Evolutionary conservation across 2,888 invertebrate genomes (phyloP).

Genomic region (Trachelus troglodyta): DNA sequence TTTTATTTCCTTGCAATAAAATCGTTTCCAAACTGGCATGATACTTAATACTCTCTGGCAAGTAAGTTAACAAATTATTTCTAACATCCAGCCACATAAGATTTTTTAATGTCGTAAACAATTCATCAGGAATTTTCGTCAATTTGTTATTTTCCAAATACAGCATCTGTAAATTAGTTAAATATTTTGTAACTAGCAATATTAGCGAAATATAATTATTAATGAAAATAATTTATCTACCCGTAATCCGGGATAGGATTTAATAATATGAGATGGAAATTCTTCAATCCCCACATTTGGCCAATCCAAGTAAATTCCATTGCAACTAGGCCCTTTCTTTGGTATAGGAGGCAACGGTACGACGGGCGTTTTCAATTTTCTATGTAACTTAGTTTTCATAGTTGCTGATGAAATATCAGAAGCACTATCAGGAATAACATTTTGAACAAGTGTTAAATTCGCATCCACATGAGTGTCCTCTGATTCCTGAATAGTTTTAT

Average conservation of each 20-base stretch:
- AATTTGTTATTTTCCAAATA: constrained; percentile 72
- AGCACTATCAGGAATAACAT: constrained; percentile 29
- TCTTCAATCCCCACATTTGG: constrained; percentile 31
- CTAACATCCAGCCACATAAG: constrained; percentile 76
- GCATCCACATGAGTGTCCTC: constrained; percentile 25
- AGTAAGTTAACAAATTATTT: constrained; percentile 70
- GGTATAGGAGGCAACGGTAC: constrained; percentile 19
- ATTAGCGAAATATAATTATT: neutral
- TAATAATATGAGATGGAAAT: constrained; percentile 41
- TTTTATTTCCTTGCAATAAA: constrained; percentile 73
- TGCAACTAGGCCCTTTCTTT: constrained; percentile 36
- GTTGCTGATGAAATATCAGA: constrained; percentile 35
- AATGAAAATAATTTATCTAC: constrained; percentile 28
- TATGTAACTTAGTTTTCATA: constrained; percentile 25
- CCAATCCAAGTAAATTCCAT: constrained; percentile 43
- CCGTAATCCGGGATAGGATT: constrained; percentile 35
- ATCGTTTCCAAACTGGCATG: constrained; percentile 73
- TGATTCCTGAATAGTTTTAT: constrained; percentile 16
- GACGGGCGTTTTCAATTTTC: constrained; percentile 12
- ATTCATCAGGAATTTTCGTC: constrained; percentile 69
- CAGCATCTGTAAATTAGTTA: constrained; percentile 62
- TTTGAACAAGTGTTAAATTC: constrained; percentile 28
- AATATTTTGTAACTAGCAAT: neutral
- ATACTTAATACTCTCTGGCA: constrained; percentile 71
- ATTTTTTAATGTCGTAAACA: constrained; percentile 70